Base-by-base conservation (phyloP, 2,113 vertebrate species). In the Chrysochloris asiatica region DNA sequence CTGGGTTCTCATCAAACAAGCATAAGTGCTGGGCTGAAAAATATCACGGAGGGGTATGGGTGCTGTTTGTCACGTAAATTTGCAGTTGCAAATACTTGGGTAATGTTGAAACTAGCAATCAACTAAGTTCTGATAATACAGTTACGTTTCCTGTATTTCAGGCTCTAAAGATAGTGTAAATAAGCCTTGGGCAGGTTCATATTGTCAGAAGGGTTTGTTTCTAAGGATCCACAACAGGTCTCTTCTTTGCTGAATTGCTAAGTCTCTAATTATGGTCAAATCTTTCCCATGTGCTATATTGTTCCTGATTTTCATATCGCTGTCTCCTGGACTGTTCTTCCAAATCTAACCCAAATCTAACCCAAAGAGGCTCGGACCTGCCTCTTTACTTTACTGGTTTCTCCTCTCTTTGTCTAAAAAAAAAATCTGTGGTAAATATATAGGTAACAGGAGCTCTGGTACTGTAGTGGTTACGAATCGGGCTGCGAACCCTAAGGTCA, bases 151-250 rank as follows among this genome's bases (percentile, higher is more conserved):
- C 88, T n/a, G 54, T 65, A 81, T 43, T 75, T 10, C 7, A 43
- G 63, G 65, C 45, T 88, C 67, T 71, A 61, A 28, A 36, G 24
- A 81, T 83, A 73, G 78, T 78, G 87, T 14, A 79, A 2, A 8
- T 38, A 22, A 88, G 86, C 30, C 75, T 50, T 59, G 41, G 77
- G 73, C 11, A 82, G 33, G 4, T 48, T 36, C 75, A 28, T 24
- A 24, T 45, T 47, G 73, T 85, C 54, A 80, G 80, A 28, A 89
- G 33, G 85, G 86, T 11, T 83, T 94, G 73, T 67, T 93, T 92
- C 21, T 73, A 73, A 77, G 79, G 71, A 88, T 75, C 48, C 86
- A 19, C 3, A 82, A 48, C 0, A 2, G 48, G 83, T 69, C 84
- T 45, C 22, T 79, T 92, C 28, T 36, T 54, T 84, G 36, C 43